Conservation (phyloP, 1,140 invertebrate genomes). For the Drosophila ercepeae region DNA sequence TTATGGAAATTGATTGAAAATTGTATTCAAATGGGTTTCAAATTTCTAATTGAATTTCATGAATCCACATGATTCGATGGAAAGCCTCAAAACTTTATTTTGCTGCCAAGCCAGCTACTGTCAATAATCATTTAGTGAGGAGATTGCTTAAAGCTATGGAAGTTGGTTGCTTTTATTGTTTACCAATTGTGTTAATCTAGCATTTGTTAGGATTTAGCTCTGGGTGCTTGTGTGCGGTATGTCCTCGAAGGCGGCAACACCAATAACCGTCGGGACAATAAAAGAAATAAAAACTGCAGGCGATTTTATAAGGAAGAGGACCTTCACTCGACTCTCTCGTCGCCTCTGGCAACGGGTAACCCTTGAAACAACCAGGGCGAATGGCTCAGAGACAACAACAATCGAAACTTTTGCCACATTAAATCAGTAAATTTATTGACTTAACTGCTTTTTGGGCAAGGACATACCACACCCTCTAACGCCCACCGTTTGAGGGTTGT, state of each 20-base stretch:
- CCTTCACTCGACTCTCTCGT: constrained; percentile 16
- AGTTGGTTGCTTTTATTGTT: constrained; percentile 77
- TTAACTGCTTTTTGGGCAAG: constrained; percentile 71
- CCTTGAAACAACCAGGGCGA: constrained; percentile 49
- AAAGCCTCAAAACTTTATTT: neutral
- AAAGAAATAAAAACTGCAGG: constrained; percentile 47
- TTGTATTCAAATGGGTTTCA: neutral
- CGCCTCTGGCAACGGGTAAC: constrained; percentile 46
- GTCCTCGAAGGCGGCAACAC: constrained; percentile 25
- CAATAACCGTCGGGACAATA: constrained; percentile 45
- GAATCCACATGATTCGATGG: neutral
- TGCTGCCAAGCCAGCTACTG: neutral
- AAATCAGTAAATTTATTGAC: constrained; percentile 82
- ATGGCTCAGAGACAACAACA: constrained; percentile 53
- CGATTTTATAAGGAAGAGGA: constrained; percentile 29
- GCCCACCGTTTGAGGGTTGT: constrained; percentile 37
- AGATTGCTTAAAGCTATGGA: constrained; percentile 59
- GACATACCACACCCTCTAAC: constrained; percentile 28
- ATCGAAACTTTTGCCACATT: constrained; percentile 82
- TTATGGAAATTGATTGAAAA: neutral
- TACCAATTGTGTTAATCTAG: constrained; percentile 82
- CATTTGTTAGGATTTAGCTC: constrained; percentile 59
- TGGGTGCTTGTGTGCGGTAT: constrained; percentile 18
- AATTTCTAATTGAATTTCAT: neutral
- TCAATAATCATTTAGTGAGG: constrained; percentile 2